Base-by-base conservation (phyloP, 1,140 invertebrate genomes). In the Drosophila jambulina region DNA sequence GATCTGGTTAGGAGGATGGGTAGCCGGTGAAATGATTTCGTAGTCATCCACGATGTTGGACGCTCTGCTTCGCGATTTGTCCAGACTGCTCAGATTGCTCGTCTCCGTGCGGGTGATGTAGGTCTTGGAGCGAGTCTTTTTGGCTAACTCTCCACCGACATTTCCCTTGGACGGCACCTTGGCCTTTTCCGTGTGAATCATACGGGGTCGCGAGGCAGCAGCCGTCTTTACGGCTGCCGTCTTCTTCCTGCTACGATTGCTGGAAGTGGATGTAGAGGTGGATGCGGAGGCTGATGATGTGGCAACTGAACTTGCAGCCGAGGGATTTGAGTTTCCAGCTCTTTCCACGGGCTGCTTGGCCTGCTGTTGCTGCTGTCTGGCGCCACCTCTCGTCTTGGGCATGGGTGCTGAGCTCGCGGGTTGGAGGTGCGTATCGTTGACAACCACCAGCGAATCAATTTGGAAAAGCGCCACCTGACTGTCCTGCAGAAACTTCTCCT, bases 151-250 rank as follows among this genome's bases (percentile, higher is more conserved):
- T 4, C 32, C 25, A 93, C 94, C 69, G 94, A 94, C 19, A 87
- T 93, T 3, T 94, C 93, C 3, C 25, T 23, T 56, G 21, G 15
- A 45, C 0, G 94, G 92, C 4, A 95, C 94, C 56, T 94, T 92
- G 3, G 94, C 94, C 78, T 95, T 95, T 85, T 95, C 95, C 0
- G 95, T 96, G 75, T 96, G 96, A 70, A 96, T 96, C 95, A 96
- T 96, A 77, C 95, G 95, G 1, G 95, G 96, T 43, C 95, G 92
- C 4, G 75, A 61, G 9, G 45, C 42, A 10, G 68, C 42, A 3
- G 58, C 7, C 7, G 54, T 38, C 42, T 70, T 62, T 27, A 13
- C 46, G 8, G 21, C 32, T 9, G 25, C 23, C 3, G 78, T 4
- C 58, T 67, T 88, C 45, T 75, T 84, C 15, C 68, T 25, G 62